Conservation (phyloP, 2,113 vertebrate species). For the Phycodurus eques region DNA sequence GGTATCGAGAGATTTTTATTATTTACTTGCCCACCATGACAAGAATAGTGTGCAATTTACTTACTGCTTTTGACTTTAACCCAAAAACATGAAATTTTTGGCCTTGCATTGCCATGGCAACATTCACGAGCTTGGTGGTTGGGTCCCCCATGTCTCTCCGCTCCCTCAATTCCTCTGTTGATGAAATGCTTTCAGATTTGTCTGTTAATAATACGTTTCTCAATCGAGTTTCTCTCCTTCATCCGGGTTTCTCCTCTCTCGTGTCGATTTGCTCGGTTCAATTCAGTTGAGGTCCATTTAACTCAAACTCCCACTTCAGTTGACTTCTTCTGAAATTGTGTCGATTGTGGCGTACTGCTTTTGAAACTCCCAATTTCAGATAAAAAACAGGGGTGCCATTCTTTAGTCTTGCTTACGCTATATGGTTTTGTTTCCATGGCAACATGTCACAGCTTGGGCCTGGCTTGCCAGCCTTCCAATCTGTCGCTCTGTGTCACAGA, state of each 20-base stretch:
- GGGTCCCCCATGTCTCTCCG: not conserved
- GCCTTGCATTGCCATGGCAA: too few species aligned
- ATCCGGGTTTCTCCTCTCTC: not conserved
- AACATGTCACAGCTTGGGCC: constrained; percentile 27
- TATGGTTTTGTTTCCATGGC: constrained; percentile 28
- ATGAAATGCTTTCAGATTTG: constrained; percentile 65
- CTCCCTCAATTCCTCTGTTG: constrained; percentile 30
- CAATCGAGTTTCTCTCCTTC: not conserved
- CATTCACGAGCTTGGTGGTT: too few species aligned
- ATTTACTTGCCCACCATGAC: too few species aligned
- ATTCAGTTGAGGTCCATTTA: not conserved
- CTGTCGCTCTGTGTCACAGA: not conserved
- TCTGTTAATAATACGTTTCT: constrained; percentile 55
- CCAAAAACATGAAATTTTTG: too few species aligned
- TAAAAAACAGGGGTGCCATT: not conserved
- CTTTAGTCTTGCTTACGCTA: not conserved
- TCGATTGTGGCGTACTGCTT: not conserved
- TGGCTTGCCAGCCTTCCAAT: constrained; percentile 10
- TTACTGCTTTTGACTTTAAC: too few species aligned
- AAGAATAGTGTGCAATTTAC: too few species aligned
- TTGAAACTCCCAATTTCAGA: not conserved
- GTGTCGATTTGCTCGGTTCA: not conserved
- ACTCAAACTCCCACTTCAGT: not conserved
- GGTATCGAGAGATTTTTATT: too few species aligned
- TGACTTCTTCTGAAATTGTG: not conserved